Evolutionary conservation across 2,113 vertebrate genomes (phyloP), one percentile per base, ranked within the genome.

Genomic region (Microcebus griseorufus): DNA sequence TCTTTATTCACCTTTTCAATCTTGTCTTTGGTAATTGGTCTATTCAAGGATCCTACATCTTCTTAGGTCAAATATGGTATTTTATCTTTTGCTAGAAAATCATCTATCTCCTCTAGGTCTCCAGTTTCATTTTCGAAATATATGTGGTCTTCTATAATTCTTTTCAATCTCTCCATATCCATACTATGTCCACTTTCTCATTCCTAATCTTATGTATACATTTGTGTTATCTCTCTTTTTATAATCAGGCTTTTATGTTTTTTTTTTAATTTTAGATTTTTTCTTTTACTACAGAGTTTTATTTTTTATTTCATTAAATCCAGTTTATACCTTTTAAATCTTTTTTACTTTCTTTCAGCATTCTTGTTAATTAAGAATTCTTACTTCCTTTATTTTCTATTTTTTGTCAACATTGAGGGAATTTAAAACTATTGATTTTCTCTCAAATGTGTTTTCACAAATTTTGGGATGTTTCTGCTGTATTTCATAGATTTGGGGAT

Each of bases 1-100:
- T 81, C 91, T 96, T 93, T 95, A 94, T 94, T 97, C 85, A 96
- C 97, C 88, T 98, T 97, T 97, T 95, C 95, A 96, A 93, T 90
- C 91, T 90, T 95, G 85, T 97, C 94, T 96, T 90, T 84, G 10
- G 29, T 88, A 97, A 96, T 82, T 96, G 95, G 45, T 93, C 85
- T 96, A 53, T 93, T 97, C 85, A 91, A 94, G 78, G 67, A 94
- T 81, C 73, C 48, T 96, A 69, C 23, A 93, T 96, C 62, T 86
- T 95, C 88, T 90, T 90, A 85, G 85, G 92, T 96, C 65, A 97
- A 95, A 84, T 48, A 48, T 90, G 45, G 16, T 91, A 94, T 78
- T 95, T 97, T 90, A 90, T 81, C 65, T 94, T 95, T 78, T 73
- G 51, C 65, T 94, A 93, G 62, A 94, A 95, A 97, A 84, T 42